Conservation (phyloP, 2,797 vertebrate genomes). For the Peromyscus nudipes region DNA sequence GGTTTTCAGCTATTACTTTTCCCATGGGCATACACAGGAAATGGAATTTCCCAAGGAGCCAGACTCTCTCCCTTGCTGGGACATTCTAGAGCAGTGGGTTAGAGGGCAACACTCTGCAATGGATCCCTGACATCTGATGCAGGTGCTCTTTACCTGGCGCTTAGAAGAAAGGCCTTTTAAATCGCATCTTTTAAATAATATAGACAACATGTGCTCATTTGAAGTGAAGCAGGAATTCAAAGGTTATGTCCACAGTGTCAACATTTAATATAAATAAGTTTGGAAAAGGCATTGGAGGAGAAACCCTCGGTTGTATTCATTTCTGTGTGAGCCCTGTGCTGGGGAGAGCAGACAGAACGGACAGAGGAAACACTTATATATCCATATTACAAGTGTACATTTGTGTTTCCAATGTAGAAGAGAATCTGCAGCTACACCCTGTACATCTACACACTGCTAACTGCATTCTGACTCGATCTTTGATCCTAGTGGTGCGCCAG, state of each 20-base stretch:
- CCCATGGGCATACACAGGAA: neutral
- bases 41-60: neutral
- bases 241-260: neutral
- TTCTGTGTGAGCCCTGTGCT: neutral
- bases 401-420: neutral
- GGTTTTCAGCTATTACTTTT: neutral
- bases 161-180: constrained; percentile 19
- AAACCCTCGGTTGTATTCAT: neutral
- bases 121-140: fast-evolving
- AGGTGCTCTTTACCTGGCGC: neutral
- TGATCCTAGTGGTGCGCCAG: neutral
- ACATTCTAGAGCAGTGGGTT: neutral
- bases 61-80: neutral
- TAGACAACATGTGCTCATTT: neutral
- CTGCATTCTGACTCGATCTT: neutral
- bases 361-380: neutral
- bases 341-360: too few relatives aligned
- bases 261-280: neutral
- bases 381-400: neutral
- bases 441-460: neutral
- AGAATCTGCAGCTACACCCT: neutral
- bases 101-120: neutral
- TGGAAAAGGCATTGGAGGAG: neutral
- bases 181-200: neutral
- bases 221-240: constrained; percentile 29